Evolutionary conservation across 2,888 invertebrate species (phyloP).

Genomic region (Siphonodentalium dalli): DNA sequence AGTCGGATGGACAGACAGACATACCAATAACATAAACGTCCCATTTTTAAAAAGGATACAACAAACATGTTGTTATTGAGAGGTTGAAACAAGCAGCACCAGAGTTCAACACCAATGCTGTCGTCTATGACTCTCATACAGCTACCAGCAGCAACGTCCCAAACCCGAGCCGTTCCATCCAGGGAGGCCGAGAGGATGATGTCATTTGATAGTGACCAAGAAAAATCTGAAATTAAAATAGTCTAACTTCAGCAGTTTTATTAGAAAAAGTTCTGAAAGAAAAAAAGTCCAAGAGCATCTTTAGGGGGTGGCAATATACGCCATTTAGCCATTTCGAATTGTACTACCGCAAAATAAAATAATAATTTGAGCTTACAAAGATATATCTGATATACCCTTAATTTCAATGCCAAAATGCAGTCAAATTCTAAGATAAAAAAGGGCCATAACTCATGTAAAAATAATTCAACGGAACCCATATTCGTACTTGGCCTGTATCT

Average conservation of each 20-base stretch:
- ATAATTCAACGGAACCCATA: too few relatives aligned
- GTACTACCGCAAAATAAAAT: too few relatives aligned
- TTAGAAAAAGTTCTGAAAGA: neutral
- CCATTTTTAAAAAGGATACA: slow-evolving; percentile 75
- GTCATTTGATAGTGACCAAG: slow-evolving; percentile 88
- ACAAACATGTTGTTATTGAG: slow-evolving; percentile 86
- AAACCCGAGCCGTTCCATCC: slow-evolving; percentile 78
- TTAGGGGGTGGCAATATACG: too few relatives aligned
- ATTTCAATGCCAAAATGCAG: too few relatives aligned
- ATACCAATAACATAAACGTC: too few relatives aligned
- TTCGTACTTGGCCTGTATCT: too few relatives aligned
- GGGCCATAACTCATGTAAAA: too few relatives aligned
- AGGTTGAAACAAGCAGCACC: slow-evolving; percentile 78
- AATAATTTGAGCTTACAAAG: too few relatives aligned
- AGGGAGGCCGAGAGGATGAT: slow-evolving; percentile 79
- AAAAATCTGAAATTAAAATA: slow-evolving; percentile 71
- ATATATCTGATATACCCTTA: too few relatives aligned
- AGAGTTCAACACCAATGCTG: slow-evolving; percentile 54
- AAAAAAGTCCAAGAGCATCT: neutral
- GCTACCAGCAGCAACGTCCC: slow-evolving; percentile 70
- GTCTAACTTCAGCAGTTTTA: neutral
- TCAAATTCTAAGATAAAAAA: too few relatives aligned
- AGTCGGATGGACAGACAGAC: too few relatives aligned
- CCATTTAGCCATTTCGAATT: too few relatives aligned
- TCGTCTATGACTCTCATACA: slow-evolving; percentile 61